Base-by-base conservation (phyloP, 1,140 invertebrate species). In the Sycophila sp. region DNA sequence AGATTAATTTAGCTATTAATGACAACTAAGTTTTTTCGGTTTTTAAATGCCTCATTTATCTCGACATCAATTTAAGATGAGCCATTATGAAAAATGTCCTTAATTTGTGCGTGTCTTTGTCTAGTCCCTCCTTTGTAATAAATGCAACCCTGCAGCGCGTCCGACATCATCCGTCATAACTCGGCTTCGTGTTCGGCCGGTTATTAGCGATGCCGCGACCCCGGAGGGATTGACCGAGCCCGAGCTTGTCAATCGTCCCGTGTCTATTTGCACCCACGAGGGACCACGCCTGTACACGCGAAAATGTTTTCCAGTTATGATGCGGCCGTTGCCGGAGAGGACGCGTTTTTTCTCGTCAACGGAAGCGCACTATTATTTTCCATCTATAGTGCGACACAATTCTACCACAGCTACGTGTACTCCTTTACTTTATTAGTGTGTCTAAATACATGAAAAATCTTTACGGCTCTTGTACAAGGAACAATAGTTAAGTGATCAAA, bases 141-240 rank as follows among this genome's bases (percentile, higher is more conserved):
- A 47, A 22, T 45, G 2, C 13, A 47, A 22, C 19, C 19, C n/a
- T 45, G 13, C 63, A 71, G 56, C 36, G 65, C 72, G 53, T n/a
- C n/a, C 72, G 74, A 80, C 77, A 77, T 68, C 68, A 49, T 56
- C 71, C 74, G 76, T 79, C 78, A 78, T 79, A 77, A 78, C 74
- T 71, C 70, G 74, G 72, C 58, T 69, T 73, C 74, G 72, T 77
- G 78, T 79, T 76, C 72, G 70, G 8, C 69, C 71, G 73, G 66
- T 80, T 79, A 78, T 80, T 80, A 78, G 76, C 70, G 45, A 28
- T n/a, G n/a, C n/a, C n/a, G n/a, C n/a, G 72, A 69, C 64, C 76
- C 76, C 30, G 6, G 8, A 69, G 76, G 73, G 73, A 77, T 76
- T n/a, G n/a, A 53, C 34, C 15, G 36, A 11, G 28, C 49, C n/a